Evolutionary conservation across 2,113 vertebrate genomes (phyloP).

Genomic region (Himantopus leucocephalus): DNA sequence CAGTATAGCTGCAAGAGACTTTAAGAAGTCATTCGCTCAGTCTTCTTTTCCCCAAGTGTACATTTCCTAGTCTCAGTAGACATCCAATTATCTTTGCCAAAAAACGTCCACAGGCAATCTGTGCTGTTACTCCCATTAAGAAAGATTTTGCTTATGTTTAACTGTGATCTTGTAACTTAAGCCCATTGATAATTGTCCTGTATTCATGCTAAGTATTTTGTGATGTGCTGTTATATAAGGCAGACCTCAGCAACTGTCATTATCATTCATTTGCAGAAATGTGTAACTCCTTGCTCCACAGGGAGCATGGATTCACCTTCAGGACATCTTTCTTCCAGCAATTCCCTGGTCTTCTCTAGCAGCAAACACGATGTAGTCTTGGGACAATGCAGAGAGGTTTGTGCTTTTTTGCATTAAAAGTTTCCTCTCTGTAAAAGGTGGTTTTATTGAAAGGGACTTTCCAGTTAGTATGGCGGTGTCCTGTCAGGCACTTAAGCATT

Average conservation of each 20-base stretch:
- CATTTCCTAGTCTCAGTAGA: neutral
- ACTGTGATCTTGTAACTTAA: neutral
- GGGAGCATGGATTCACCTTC: neutral
- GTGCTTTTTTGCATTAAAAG: neutral
- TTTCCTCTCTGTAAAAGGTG: neutral
- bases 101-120: neutral
- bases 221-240: neutral
- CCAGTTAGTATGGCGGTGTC: neutral
- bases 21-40: neutral
- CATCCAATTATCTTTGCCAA: neutral
- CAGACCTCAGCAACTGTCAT: neutral
- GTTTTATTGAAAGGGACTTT: neutral
- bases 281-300: accelerated
- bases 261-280: neutral
- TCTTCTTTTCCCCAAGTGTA: neutral
- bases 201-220: neutral
- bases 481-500: no score
- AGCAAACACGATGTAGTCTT: neutral
- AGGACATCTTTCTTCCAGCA: neutral
- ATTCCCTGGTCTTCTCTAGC: neutral
- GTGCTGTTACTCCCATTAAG: neutral
- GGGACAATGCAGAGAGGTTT: neutral
- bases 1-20: neutral
- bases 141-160: neutral
- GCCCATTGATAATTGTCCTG: neutral